Percentiles rank a stretch among this genome's conserved stretches.
These are phyloP conservation scores for Acanthurus tractus DNA, from an alignment of 2,797 vertebrate species.

Conservation along the genomic window DNA sequence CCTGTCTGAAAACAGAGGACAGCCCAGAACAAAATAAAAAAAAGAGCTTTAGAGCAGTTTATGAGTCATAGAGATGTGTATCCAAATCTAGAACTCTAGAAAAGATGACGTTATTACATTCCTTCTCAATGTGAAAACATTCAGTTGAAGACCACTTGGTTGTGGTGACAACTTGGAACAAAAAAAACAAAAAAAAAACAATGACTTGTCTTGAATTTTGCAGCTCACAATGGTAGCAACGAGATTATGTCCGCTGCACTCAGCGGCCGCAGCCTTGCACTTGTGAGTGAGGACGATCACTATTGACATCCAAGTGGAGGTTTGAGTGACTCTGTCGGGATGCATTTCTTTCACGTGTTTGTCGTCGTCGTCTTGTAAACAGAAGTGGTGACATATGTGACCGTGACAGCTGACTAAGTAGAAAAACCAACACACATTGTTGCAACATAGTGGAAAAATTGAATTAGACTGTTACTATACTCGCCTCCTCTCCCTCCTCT, in stretches of 20 bases:
- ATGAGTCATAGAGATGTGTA: constrained; percentile 46
- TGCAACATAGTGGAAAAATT: constrained; percentile 73
- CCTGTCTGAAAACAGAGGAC: constrained; percentile 76
- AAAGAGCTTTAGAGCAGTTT: constrained; percentile 61
- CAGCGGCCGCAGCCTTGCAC: constrained; percentile 67
- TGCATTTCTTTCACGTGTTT: constrained; percentile 71
- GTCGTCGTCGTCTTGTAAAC: constrained; percentile 73
- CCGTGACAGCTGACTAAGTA: constrained; percentile 73
- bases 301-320: constrained; percentile 66
- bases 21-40: constrained; percentile 46
- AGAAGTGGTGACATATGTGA: constrained; percentile 76
- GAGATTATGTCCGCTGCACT: constrained; percentile 60
- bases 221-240: constrained; percentile 71
- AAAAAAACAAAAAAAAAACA: constrained; percentile 8
- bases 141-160: constrained; percentile 62
- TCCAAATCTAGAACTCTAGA: constrained; percentile 65
- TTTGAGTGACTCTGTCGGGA: constrained; percentile 76
- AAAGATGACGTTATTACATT: constrained; percentile 72
- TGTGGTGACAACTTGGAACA: constrained; percentile 57
- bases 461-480: constrained; percentile 83
- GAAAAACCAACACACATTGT: constrained; percentile 64
- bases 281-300: constrained; percentile 78
- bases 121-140: constrained; percentile 72
- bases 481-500: constrained; percentile 48
- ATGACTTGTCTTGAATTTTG: constrained; percentile 47